Base-by-base conservation (phyloP, 1,140 invertebrate genomes). In the Drosophila paulistorum region DNA sequence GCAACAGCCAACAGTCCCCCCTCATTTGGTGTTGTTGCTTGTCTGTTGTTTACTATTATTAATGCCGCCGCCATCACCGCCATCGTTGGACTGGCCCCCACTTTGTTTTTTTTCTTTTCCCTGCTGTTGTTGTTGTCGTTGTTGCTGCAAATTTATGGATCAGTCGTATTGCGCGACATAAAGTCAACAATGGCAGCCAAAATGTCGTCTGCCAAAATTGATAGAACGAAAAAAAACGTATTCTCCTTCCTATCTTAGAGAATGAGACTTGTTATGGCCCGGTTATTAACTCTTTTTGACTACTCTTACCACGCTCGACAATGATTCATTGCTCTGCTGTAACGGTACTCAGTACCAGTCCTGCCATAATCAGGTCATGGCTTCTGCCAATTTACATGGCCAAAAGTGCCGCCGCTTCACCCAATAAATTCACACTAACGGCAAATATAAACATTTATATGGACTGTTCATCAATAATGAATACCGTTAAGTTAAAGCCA, bases 281-380 rank as follows among this genome's bases (percentile, higher is more conserved):
- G 20, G 20, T 23, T 23, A 23, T 17, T 17, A 17, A 17, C 17
- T 17, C 17, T 17, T 17, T 17, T 17, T 17, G 17, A 17, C 20
- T 23, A 23, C 20, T 23, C 20, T 23, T 23, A 23, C 20, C 1
- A 23, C 20, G 20, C 20, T 23, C 20, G 30, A 45, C 14, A 48
- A 51, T 51, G 45, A 51, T 23, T 51, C 45, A 51, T 51, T 23
- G 7, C 0, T 20, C 3, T 20, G 6, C 0, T 23, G 1, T 20
- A 51, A 51, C 45, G 45, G 60, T 66, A 42, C 26, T 14, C 51
- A 77, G 30, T 6, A 86, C 83, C 83, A 82, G 82, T 86, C 82
- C 82, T 86, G 82, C 82, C 83, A 86, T 86, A 86, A 86, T 82
- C 83, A 86, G 82, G 82, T 86, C 82, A 86, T 68, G 78, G 68